A percentile compares a stretch with the other conserved stretches of the same genome.
Evolutionary conservation across 2,113 vertebrate species (phyloP).

Genomic region (Galemys pyrenaicus): DNA sequence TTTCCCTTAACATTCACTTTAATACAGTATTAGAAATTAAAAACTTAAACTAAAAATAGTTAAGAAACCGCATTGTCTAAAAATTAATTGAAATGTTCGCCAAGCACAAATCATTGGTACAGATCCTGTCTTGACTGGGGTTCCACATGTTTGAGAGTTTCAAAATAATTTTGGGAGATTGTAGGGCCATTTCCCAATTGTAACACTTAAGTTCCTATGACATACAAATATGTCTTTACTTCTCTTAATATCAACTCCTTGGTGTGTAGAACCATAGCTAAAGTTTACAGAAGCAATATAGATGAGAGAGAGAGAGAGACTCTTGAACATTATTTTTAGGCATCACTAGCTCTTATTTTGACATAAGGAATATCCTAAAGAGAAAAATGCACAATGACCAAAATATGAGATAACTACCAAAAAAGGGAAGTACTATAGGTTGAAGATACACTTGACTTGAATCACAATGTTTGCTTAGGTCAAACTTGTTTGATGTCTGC

Average conservation of each 20-base stretch:
- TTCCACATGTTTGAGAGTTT: neutral
- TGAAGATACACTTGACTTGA: conserved; percentile 36
- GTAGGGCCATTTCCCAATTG: neutral
- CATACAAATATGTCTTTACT: neutral
- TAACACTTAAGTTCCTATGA: neutral
- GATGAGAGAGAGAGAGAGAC: neutral
- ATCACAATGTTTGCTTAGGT: neutral
- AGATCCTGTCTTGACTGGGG: neutral
- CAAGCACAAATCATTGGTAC: neutral
- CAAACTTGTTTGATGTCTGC: conserved; percentile 40
- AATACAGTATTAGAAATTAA: conserved; percentile 19
- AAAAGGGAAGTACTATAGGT: conserved; percentile 15
- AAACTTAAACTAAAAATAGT: conserved; percentile 20
- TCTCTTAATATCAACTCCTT: neutral
- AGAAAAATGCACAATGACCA: neutral
- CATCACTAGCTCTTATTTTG: conserved; percentile 7
- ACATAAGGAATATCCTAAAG: neutral
- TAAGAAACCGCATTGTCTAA: neutral
- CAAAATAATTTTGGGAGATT: neutral
- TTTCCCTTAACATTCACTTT: neutral
- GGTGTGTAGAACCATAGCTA: neutral
- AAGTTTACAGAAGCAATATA: neutral
- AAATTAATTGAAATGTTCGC: neutral
- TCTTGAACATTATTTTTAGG: neutral
- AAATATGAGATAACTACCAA: neutral